Conservation (phyloP, 2,113 vertebrate genomes). For the Clarias gariepinus region DNA sequence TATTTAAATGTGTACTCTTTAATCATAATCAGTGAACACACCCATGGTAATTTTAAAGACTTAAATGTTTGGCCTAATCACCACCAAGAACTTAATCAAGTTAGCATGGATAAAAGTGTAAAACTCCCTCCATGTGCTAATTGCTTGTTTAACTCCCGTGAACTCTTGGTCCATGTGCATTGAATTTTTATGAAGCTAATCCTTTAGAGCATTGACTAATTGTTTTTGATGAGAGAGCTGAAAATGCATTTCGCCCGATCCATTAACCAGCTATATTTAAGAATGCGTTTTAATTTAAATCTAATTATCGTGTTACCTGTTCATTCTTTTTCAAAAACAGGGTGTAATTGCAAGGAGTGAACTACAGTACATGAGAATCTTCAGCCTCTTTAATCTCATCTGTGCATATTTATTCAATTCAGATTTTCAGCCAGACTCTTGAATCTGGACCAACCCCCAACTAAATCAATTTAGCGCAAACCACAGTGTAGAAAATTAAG, state of each 20-base stretch:
- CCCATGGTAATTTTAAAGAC: not conserved
- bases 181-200: slow-evolving; percentile 34
- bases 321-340: slow-evolving; percentile 45
- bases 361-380: slow-evolving; percentile 36
- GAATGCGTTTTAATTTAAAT: slow-evolving; percentile 67
- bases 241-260: slow-evolving; percentile 44
- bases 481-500: slow-evolving; percentile 27
- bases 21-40: not conserved
- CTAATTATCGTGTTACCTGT: slow-evolving; percentile 62
- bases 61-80: not conserved
- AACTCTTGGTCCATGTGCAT: slow-evolving; percentile 6
- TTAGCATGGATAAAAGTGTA: not conserved
- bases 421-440: slow-evolving; percentile 35
- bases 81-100: slow-evolving; percentile 17
- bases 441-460: slow-evolving; percentile 32
- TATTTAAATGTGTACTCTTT: not conserved
- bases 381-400: slow-evolving; percentile 29
- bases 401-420: slow-evolving; percentile 54
- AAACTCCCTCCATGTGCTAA: slow-evolving; percentile 26
- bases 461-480: slow-evolving; percentile 48
- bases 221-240: slow-evolving; percentile 28
- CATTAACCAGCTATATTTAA: slow-evolving; percentile 57
- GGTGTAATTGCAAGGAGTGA: slow-evolving; percentile 63
- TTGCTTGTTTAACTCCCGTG: slow-evolving; percentile 34
- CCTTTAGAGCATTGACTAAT: slow-evolving; percentile 13